Evolutionary conservation across 2,888 invertebrate genomes (phyloP).

Genomic region (Agriotes lineatus): DNA sequence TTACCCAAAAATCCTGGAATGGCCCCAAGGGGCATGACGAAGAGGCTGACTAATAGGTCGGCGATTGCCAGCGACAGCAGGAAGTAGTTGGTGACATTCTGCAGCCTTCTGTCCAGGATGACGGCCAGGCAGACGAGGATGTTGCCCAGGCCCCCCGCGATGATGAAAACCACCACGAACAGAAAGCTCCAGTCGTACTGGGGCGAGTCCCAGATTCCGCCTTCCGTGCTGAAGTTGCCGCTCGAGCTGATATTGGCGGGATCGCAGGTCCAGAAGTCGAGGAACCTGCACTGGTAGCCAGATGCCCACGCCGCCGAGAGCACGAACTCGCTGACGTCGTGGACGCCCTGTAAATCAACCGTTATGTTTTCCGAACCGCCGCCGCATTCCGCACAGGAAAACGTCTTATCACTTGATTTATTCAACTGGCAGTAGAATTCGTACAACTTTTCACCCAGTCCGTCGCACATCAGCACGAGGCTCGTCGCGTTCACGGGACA

Average conservation of each 20-base stretch:
- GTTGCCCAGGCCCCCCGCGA: slow-evolving; percentile 91
- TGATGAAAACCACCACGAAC: slow-evolving; percentile 86
- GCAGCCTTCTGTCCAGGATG: slow-evolving; percentile 87
- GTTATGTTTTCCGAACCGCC: slow-evolving; percentile 31
- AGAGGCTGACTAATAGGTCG: slow-evolving; percentile 91
- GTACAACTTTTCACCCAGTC: slow-evolving; percentile 43
- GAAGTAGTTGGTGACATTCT: slow-evolving; percentile 97
- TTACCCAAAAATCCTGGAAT: slow-evolving; percentile 94
- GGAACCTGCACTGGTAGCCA: slow-evolving; percentile 51
- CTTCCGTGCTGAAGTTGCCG: slow-evolving; percentile 34
- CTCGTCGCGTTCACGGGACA: slow-evolving; percentile 34
- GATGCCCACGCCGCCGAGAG: slow-evolving; percentile 48
- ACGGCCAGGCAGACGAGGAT: slow-evolving; percentile 95
- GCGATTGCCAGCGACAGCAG: slow-evolving; percentile 93
- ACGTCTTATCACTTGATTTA: slow-evolving; percentile 44
- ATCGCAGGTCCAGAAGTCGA: slow-evolving; percentile 57
- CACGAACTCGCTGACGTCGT: slow-evolving; percentile 40
- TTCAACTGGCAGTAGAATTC: slow-evolving; percentile 48
- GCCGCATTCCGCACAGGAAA: slow-evolving; percentile 44
- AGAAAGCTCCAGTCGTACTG: slow-evolving; percentile 86
- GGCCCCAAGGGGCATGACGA: slow-evolving; percentile 97
- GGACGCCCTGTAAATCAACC: slow-evolving; percentile 33
- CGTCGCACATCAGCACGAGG: slow-evolving; percentile 44
- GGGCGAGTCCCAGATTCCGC: slow-evolving; percentile 43
- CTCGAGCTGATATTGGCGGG: slow-evolving; percentile 31